Conservation (phyloP, 2,113 vertebrate species). For the Thunnus maccoyii region DNA sequence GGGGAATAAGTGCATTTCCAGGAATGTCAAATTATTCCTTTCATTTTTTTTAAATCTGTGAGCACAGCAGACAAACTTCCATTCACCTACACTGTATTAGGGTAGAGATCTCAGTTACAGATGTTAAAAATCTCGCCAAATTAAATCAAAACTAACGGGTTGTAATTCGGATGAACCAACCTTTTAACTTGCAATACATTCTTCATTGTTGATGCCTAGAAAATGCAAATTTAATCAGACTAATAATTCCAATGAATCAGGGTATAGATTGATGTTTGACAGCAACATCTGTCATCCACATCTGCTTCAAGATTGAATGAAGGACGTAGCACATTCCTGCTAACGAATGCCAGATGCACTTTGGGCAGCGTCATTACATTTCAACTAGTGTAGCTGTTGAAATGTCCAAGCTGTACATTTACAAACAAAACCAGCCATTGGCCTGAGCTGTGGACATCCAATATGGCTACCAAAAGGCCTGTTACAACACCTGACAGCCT, state of each 20-base stretch:
- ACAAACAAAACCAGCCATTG: background rate
- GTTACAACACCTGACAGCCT: conserved; percentile 23
- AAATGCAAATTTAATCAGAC: too few species aligned
- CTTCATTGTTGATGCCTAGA: too few species aligned
- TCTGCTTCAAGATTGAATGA: conserved; percentile 23
- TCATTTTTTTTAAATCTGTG: too few species aligned
- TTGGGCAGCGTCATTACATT: background rate
- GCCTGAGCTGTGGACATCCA: background rate
- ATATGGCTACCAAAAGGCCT: conserved; percentile 13
- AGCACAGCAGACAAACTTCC: too few species aligned
- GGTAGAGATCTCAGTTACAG: too few species aligned
- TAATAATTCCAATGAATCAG: background rate
- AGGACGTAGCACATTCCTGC: background rate
- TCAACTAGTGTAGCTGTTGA: background rate
- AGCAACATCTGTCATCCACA: conserved; percentile 45
- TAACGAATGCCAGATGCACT: conserved; percentile 12
- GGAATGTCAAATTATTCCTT: too few species aligned
- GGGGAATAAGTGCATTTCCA: too few species aligned
- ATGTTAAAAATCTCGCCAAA: too few species aligned
- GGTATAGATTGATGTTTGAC: conserved; percentile 3
- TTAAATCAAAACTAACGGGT: too few species aligned
- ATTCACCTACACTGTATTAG: background rate
- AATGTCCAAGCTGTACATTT: background rate
- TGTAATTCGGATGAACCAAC: too few species aligned
- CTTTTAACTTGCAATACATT: too few species aligned